A percentile compares a stretch with the other conserved stretches of the same genome.
Conservation (phyloP, 2,888 invertebrate species). For the Nasonovia ribisnigri region DNA sequence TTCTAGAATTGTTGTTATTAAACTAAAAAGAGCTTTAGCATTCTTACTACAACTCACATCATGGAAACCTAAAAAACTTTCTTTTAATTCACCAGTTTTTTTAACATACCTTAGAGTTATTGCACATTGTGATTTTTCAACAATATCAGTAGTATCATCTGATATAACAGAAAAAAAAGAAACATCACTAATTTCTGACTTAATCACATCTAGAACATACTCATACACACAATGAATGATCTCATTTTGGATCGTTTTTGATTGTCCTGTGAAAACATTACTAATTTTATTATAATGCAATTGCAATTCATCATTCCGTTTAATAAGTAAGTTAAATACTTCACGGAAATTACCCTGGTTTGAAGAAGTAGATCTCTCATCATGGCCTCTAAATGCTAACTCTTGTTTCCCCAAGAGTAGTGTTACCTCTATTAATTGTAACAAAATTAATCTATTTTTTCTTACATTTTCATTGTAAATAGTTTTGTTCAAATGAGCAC, state of each 20-base stretch:
- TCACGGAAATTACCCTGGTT: constrained; percentile 25
- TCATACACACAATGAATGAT: constrained; percentile 41
- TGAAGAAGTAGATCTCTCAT: constrained; percentile 32
- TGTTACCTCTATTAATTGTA: neutral
- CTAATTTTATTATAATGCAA: constrained; percentile 28
- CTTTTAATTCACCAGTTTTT: constrained; percentile 29
- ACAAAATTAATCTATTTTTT: constrained; percentile 33
- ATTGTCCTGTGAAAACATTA: constrained; percentile 32
- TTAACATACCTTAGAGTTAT: constrained; percentile 45
- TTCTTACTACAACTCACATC: constrained; percentile 29
- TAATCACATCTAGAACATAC: constrained; percentile 31
- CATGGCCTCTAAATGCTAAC: constrained; percentile 35
- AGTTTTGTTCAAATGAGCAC: constrained; percentile 38
- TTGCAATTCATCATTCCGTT: constrained; percentile 25
- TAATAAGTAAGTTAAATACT: constrained; percentile 40
- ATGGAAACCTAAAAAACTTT: constrained; percentile 40
- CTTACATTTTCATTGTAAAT: constrained; percentile 36
- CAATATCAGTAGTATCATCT: constrained; percentile 32
- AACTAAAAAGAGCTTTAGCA: constrained; percentile 18
- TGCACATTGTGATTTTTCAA: constrained; percentile 38
- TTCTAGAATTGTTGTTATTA: constrained; percentile 21
- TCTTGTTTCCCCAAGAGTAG: constrained; percentile 32
- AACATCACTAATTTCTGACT: constrained; percentile 27
- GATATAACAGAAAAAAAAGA: constrained; percentile 42
- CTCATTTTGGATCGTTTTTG: constrained; percentile 27